Percentiles rank a stretch among this genome's conserved stretches.
These are phyloP conservation scores for Papilio machaon DNA, from an alignment of 1,140 invertebrate genomes.

Conservation along the genomic window DNA sequence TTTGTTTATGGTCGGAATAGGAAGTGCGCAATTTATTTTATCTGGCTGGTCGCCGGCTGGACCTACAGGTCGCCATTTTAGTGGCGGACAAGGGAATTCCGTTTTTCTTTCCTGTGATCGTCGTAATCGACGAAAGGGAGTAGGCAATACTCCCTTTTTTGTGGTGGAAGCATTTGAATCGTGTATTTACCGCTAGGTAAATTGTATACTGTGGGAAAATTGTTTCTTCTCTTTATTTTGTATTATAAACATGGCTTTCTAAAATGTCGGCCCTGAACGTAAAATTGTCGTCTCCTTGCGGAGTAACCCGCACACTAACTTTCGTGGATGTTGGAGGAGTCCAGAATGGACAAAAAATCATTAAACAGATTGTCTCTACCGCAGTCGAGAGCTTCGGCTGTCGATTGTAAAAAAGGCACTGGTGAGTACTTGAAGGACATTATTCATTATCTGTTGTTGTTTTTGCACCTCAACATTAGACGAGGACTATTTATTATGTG, in stretches of 20 bases:
- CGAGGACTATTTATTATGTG: neutral
- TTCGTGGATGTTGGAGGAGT: conserved; percentile 78
- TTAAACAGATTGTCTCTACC: conserved; percentile 84
- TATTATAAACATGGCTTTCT: conserved; percentile 90
- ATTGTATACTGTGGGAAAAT: conserved; percentile 58
- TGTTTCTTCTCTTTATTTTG: conserved; percentile 81
- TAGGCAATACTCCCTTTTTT: conserved; percentile 81
- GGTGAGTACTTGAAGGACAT: conserved; percentile 81
- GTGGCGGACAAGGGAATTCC: conserved; percentile 82
- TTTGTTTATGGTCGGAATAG: conserved; percentile 46
- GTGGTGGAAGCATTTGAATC: conserved; percentile 61
- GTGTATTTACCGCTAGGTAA: conserved; percentile 74
- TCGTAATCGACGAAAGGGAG: conserved; percentile 86
- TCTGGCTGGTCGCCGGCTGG: conserved; percentile 71
- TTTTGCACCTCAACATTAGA: conserved; percentile 32
- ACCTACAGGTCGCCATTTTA: conserved; percentile 85
- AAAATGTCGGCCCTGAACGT: conserved; percentile 88
- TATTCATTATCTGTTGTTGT: conserved; percentile 43
- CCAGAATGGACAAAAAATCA: conserved; percentile 89
- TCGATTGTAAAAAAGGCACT: conserved; percentile 87
- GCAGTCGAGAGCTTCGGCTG: conserved; percentile 83
- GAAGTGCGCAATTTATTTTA: conserved; percentile 74
- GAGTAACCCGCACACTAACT: conserved; percentile 81
- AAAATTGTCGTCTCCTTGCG: conserved; percentile 86
- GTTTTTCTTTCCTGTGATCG: conserved; percentile 81